Evolutionary conservation across 2,888 invertebrate species (phyloP).

Genomic region (Achlya flavicornis): DNA sequence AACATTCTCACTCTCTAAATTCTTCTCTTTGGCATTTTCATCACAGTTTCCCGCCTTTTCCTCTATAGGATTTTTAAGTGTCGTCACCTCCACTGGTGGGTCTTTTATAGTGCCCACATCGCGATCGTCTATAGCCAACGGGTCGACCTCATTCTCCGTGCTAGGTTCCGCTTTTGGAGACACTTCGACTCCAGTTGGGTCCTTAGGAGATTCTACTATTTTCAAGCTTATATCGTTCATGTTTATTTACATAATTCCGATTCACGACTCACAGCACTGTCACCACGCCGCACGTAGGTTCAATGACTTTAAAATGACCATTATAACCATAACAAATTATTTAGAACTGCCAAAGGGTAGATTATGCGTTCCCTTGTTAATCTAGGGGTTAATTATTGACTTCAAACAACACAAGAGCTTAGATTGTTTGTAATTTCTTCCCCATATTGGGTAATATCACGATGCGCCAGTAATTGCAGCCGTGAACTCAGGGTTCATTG

Average conservation of each 20-base stretch:
- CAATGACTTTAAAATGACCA: slow-evolving; percentile 70
- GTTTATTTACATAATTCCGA: slow-evolving; percentile 83
- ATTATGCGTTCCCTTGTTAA: neutral
- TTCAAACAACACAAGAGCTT: slow-evolving; percentile 42
- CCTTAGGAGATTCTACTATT: slow-evolving; percentile 75
- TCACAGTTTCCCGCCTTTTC: slow-evolving; percentile 69
- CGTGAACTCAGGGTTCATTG: slow-evolving; percentile 72
- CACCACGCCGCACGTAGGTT: slow-evolving; percentile 73
- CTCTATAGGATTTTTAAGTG: slow-evolving; percentile 41
- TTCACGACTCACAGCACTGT: slow-evolving; percentile 69
- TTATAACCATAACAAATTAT: slow-evolving; percentile 52
- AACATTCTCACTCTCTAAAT: slow-evolving; percentile 51
- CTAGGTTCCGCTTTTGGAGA: slow-evolving; percentile 51
- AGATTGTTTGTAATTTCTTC: slow-evolving; percentile 64
- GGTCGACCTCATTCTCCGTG: slow-evolving; percentile 68
- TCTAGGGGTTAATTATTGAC: neutral
- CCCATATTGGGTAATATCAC: slow-evolving; percentile 70
- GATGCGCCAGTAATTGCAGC: slow-evolving; percentile 68
- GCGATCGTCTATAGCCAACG: slow-evolving; percentile 66
- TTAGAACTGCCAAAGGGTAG: slow-evolving; percentile 25
- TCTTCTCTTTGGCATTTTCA: slow-evolving; percentile 80
- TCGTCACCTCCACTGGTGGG: slow-evolving; percentile 41
- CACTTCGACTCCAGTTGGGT: slow-evolving; percentile 55
- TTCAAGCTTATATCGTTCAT: slow-evolving; percentile 81
- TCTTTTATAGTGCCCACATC: slow-evolving; percentile 49